A percentile compares a stretch with the other conserved stretches of the same genome.
Evolutionary conservation across 2,888 invertebrate genomes (phyloP).

Genomic region (Linhomoeus sp.): DNA sequence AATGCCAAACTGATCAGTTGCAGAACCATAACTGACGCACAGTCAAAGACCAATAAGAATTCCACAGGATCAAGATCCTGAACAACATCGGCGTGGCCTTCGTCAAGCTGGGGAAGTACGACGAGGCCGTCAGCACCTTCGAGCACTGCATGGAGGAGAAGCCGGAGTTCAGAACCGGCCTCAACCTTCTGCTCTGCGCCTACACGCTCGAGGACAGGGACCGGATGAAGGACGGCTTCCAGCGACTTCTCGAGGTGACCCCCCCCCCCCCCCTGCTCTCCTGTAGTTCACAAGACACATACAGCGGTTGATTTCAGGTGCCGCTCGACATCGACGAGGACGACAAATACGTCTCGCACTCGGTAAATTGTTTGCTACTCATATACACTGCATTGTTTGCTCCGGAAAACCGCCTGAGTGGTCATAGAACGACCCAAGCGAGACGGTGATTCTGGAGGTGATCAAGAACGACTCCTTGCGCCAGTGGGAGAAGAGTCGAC

Average conservation of each 20-base stretch:
- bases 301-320: no score
- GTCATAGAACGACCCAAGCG: slow-evolving; percentile 40
- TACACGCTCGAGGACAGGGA: slow-evolving; percentile 40
- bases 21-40: no score
- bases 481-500: slow-evolving; percentile 40
- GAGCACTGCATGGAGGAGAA: slow-evolving; percentile 95
- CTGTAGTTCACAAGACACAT: no score
- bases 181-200: slow-evolving; percentile 52
- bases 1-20: no score
- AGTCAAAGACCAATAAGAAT: no score
- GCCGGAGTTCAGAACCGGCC: slow-evolving; percentile 52
- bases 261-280: no score
- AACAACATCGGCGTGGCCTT: slow-evolving; percentile 88
- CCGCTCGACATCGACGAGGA: slow-evolving; percentile 57
- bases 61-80: slow-evolving; percentile 79
- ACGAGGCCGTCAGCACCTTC: slow-evolving; percentile 84
- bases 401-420: no score
- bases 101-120: slow-evolving; percentile 84
- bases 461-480: slow-evolving; percentile 56
- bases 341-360: slow-evolving; percentile 40
- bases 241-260: slow-evolving; percentile 64
- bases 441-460: slow-evolving; percentile 45
- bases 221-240: slow-evolving; percentile 77
- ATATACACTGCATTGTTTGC: no score
- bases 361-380: no score